phyloP scores from a whole-genome alignment of 2,797 vertebrate species.

The Dendrocincla tyrannina region DNA sequence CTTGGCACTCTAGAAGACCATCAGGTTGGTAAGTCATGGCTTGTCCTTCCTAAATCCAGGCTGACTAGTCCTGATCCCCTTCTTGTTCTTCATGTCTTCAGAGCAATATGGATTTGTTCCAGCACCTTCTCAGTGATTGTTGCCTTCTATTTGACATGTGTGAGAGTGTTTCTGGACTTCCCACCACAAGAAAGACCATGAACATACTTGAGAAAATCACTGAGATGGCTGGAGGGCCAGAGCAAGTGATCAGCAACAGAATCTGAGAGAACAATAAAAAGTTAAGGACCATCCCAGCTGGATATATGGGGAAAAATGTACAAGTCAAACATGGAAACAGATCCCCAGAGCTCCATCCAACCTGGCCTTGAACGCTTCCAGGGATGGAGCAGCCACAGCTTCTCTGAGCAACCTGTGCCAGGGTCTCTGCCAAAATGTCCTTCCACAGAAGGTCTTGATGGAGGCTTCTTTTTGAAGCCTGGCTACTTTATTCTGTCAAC shows the following conservation, averaged over 20 bases:
- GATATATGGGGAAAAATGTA: no score
- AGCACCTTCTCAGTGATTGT: background rate
- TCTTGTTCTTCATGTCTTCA: no score
- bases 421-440: accelerated
- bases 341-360: background rate
- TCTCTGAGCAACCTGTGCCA: background rate
- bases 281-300: no score
- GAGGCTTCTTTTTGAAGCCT: background rate
- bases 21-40: no score
- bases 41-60: no score
- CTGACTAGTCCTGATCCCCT: no score
- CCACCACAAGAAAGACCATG: background rate
- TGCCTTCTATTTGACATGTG: background rate
- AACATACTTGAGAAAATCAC: background rate
- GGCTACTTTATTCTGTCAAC: background rate
- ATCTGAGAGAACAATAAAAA: no score
- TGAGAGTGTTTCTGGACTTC: background rate
- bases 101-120: no score
- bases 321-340: no score
- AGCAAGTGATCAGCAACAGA: no score
- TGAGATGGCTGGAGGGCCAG: background rate
- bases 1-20: no score
- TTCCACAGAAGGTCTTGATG: background rate
- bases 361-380: background rate
- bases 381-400: accelerated